phyloP scores from a whole-genome alignment of 2,797 vertebrate genomes.

The Danionella dracula region DNA sequence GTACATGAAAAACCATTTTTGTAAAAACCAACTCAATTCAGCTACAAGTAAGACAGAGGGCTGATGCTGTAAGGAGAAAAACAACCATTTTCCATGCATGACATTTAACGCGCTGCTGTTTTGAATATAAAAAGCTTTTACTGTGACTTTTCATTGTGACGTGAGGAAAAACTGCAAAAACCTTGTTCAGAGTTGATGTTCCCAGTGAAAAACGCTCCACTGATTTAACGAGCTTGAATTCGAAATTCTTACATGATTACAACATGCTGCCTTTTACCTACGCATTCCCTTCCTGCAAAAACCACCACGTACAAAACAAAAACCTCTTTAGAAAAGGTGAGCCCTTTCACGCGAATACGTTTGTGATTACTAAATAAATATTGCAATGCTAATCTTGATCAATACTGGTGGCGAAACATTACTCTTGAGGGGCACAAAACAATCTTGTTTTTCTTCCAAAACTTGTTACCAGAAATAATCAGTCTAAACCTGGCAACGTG shows the following conservation, averaged over 20 bases:
- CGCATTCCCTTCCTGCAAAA: slow-evolving; percentile 26
- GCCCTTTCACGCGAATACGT: no score
- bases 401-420: background rate
- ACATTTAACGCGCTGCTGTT: no score
- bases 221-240: slow-evolving; percentile 17
- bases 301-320: no score
- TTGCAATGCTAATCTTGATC: background rate
- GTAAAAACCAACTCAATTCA: no score
- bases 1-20: no score
- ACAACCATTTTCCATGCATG: no score
- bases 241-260: slow-evolving; percentile 31
- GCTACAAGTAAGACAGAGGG: no score
- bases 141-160: no score
- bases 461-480: slow-evolving; percentile 6
- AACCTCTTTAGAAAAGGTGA: background rate
- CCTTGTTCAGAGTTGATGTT: slow-evolving; percentile 28
- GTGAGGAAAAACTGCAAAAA: background rate
- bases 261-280: slow-evolving; percentile 40
- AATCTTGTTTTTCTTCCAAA: slow-evolving; percentile 23
- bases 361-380: background rate
- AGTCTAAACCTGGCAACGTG: background rate
- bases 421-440: background rate
- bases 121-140: no score
- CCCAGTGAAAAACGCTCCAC: slow-evolving; percentile 32
- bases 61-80: no score